Evolutionary conservation across 2,113 vertebrate genomes (phyloP), one percentile per base, ranked within the genome.

Genomic region (Catharus fuscescens): DNA sequence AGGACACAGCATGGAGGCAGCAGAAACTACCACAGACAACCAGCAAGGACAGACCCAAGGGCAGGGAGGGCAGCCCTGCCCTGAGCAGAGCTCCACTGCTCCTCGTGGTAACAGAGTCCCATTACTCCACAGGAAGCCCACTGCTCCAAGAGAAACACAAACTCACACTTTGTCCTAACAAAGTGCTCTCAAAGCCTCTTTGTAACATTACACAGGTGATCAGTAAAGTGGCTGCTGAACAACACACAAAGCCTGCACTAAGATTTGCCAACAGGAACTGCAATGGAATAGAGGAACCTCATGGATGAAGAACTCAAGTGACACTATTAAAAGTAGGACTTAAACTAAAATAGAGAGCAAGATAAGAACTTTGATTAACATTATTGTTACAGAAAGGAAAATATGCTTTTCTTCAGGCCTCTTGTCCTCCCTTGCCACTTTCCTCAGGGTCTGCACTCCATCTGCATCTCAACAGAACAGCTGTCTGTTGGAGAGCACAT

Each of bases 91-190:
- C 81, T 34, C 8, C 69, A 4, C n/a, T 1, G 14, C 48, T 50
- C 71, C 79, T 48, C 0, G 0, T 12, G 6, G 25, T 31, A 17
- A 26, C 44, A 4, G 14, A 5, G 17, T 18, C 34, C 32, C 23
- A 1, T 1, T 13, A 8, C 9, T 48, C 45, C 54, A 38, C 38
- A n/a, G 9, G 14, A 77, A 50, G 25, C 57, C 23, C 36, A 15
- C 12, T 1, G 40, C 61, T 72, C 53, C 15, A 25, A n/a, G 15
- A 77, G 45, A n/a, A 85, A 60, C 80, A 42, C 48, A 45, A 32
- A 32, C 44, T 79, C 60, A 45, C 7, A 60, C 10, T 34, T 19
- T 5, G 62, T 66, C 47, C 9, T 14, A 29, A 34, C 9, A 66
- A 45, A 71, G 9, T 3, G 6, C 47, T 67, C 47, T n/a, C 13